Conservation (phyloP, 2,797 vertebrate genomes). For the Manis javanica region DNA sequence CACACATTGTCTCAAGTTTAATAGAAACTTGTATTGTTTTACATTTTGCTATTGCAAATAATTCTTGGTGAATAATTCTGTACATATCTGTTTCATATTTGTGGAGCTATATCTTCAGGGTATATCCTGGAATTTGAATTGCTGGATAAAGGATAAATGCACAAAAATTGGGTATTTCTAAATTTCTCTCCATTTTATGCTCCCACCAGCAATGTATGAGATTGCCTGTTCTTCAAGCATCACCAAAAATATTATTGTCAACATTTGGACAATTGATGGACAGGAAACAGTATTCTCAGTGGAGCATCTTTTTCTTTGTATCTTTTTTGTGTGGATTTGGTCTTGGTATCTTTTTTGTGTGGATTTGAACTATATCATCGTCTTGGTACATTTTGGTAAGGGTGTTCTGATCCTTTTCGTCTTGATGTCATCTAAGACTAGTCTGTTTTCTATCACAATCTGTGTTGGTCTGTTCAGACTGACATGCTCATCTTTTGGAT, state of each 20-base stretch:
- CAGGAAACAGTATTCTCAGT: background rate
- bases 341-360: background rate
- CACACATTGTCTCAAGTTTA: background rate
- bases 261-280: background rate
- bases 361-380: background rate
- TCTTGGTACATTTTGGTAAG: background rate
- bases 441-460: background rate
- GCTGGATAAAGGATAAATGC: background rate
- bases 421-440: background rate
- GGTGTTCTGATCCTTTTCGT: background rate
- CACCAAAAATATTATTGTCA: background rate
- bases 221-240: background rate
- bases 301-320: background rate
- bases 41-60: background rate
- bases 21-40: background rate
- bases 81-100: background rate
- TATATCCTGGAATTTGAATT: background rate
- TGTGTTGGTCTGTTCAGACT: background rate
- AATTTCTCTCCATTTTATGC: background rate
- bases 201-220: background rate
- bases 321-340: background rate
- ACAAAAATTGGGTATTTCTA: background rate
- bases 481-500: background rate
- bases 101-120: background rate
- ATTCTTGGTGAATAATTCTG: background rate